Conservation (phyloP, 2,113 vertebrate genomes). For the Pterophyllum scalare region DNA sequence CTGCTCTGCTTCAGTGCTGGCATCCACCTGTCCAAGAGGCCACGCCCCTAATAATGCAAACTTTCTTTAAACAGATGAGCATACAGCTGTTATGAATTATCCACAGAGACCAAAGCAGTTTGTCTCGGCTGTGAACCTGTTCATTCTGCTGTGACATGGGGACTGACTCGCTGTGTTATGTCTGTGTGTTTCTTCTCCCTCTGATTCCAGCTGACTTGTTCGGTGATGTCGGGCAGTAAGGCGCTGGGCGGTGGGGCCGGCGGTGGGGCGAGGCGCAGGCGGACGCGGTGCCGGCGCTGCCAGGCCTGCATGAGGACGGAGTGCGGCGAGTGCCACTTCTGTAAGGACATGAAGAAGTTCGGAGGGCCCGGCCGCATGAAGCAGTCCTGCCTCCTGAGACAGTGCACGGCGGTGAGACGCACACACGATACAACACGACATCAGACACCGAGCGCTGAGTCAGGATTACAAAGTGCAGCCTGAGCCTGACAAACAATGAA, state of each 20-base stretch:
- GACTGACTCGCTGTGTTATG: no score
- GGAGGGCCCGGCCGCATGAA: constrained; percentile 94
- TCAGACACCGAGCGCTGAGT: background rate
- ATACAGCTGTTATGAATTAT: no score
- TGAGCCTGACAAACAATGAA: background rate
- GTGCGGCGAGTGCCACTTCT: constrained; percentile 96
- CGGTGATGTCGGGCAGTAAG: constrained; percentile 90
- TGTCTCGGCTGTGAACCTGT: no score
- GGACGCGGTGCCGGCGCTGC: constrained; percentile 93
- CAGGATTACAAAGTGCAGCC: background rate
- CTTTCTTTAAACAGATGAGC: no score
- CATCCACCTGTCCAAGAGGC: no score
- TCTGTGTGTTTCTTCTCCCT: background rate
- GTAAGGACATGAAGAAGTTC: constrained; percentile 96
- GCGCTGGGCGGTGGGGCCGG: constrained; percentile 82
- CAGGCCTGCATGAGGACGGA: constrained; percentile 92
- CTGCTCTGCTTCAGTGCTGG: no score
- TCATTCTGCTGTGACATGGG: no score
- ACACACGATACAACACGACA: background rate
- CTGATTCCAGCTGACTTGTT: constrained; percentile 83
- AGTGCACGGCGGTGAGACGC: constrained; percentile 90
- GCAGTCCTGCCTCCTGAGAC: constrained; percentile 92
- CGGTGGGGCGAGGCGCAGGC: constrained; percentile 87
- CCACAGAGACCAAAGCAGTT: no score
- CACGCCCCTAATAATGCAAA: no score